Evolutionary conservation across 2,888 invertebrate species (phyloP).

Genomic region (Belgica antarctica): DNA sequence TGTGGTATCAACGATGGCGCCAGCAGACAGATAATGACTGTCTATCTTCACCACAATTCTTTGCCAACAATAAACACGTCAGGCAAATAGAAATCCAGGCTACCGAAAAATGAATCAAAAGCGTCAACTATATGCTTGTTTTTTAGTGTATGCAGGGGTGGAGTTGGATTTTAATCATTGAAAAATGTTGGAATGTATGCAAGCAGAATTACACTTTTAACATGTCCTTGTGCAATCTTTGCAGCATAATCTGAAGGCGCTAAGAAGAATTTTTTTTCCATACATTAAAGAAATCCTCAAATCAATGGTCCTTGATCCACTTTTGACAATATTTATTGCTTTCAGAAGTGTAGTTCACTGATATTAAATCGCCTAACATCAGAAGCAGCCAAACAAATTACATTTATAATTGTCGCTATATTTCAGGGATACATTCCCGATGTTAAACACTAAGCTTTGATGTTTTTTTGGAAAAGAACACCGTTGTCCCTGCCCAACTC

Average conservation of each 20-base stretch:
- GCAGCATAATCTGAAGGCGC: no score
- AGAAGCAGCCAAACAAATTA: slow-evolving; percentile 39
- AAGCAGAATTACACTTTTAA: no score
- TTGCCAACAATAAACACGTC: not conserved
- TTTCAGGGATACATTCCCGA: not conserved
- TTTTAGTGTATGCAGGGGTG: no score
- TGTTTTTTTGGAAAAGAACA: no score
- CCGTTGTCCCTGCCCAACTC: not conserved
- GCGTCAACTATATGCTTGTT: no score
- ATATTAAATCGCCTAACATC: slow-evolving; percentile 29
- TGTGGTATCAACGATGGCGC: slow-evolving; percentile 39
- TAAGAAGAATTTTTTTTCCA: no score
- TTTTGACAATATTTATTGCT: not conserved
- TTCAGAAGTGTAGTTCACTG: not conserved
- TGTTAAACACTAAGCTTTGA: not conserved
- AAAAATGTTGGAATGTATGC: no score
- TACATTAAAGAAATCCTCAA: no score
- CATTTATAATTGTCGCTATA: slow-evolving; percentile 38
- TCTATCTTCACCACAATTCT: slow-evolving; percentile 23
- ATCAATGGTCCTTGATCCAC: no score
- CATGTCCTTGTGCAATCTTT: no score
- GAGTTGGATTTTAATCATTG: no score
- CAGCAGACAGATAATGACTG: slow-evolving; percentile 39
- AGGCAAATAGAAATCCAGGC: not conserved
- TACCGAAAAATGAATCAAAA: slow-evolving; percentile 31